Percentiles rank a stretch among this genome's conserved stretches.
Conservation (phyloP, 2,797 vertebrate genomes). For the Potorous gilbertii region DNA sequence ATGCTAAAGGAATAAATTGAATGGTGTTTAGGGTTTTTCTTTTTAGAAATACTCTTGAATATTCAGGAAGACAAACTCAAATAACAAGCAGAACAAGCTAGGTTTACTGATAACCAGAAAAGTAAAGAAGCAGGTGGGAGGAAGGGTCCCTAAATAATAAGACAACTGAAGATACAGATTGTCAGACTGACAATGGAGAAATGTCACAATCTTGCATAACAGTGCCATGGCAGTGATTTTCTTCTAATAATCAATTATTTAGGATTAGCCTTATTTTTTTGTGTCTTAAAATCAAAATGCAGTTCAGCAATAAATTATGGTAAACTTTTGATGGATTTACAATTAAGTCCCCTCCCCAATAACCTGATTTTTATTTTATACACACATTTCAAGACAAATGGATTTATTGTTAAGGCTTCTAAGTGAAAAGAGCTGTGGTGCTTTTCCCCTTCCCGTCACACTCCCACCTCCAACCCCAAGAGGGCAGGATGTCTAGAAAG, state of each 20-base stretch:
- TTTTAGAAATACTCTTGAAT: slow-evolving; percentile 43
- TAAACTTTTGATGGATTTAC: slow-evolving; percentile 2
- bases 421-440: background rate
- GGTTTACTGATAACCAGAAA: slow-evolving; percentile 40
- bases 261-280: background rate
- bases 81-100: slow-evolving; percentile 10
- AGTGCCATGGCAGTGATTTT: slow-evolving; percentile 5
- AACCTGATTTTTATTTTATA: background rate
- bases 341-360: background rate
- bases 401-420: background rate
- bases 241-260: slow-evolving; percentile 21
- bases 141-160: slow-evolving; percentile 19
- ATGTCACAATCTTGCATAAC: background rate
- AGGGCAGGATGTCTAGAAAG: background rate
- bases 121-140: slow-evolving; percentile 22
- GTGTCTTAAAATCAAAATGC: background rate
- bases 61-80: slow-evolving; percentile 55
- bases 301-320: slow-evolving; percentile 1
- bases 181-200: slow-evolving; percentile 15
- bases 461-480: background rate
- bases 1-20: slow-evolving; percentile 44
- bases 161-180: slow-evolving; percentile 5
- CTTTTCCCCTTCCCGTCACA: background rate
- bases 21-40: slow-evolving; percentile 27
- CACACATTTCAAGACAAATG: background rate